Evolutionary conservation across 2,888 invertebrate species (phyloP), one percentile per base, ranked within the genome.

Genomic region (Eutolmus rufibarbis): DNA sequence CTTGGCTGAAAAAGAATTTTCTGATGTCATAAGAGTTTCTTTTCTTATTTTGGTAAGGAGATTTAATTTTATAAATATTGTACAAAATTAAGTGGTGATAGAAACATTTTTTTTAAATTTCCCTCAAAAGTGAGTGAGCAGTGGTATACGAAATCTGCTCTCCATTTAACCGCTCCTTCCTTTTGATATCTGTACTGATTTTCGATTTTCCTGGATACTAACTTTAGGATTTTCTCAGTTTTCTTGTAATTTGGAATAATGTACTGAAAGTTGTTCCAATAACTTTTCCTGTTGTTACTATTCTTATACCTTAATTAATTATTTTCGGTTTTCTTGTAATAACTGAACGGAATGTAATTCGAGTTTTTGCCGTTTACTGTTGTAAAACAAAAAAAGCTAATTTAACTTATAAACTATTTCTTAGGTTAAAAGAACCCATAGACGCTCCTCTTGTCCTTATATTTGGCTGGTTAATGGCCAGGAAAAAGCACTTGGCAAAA

Each of bases 391-490:
- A 23, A 57, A 8, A 66, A 66, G 19, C 66, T 66, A 66, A 66
- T 66, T 46, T 23, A 66, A 23, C 5, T 66, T 84, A 16, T 37
- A 34, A 7, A 40, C 82, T 66, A 86, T 81, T 74, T 88, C 89
- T n/a, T 88, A 94, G 94, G 89, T 91, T 95, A 87, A 94, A 94
- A 90, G 93, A 93, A 82, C 93, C 94, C 1, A 92, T 94, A 37
- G 94, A 95, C 28, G 74, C 95, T 89, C 97, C 97, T 0, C 91
- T 97, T 19, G 95, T 97, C 76, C 93, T 98, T 5, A 94, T 98
- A 92, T 94, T 97, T 88, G 95, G 96, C 90, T 98, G 98, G 98
- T 93, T 98, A 88, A 94, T 97, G 92, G 96, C 98, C 9, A 95
- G 96, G 89, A 95, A 95, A 90, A 96, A 96, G 91, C 97, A 98